These are phyloP conservation scores for Struthidea cinerea DNA, from an alignment of 2,113 vertebrate species.

Conservation along the genomic window DNA sequence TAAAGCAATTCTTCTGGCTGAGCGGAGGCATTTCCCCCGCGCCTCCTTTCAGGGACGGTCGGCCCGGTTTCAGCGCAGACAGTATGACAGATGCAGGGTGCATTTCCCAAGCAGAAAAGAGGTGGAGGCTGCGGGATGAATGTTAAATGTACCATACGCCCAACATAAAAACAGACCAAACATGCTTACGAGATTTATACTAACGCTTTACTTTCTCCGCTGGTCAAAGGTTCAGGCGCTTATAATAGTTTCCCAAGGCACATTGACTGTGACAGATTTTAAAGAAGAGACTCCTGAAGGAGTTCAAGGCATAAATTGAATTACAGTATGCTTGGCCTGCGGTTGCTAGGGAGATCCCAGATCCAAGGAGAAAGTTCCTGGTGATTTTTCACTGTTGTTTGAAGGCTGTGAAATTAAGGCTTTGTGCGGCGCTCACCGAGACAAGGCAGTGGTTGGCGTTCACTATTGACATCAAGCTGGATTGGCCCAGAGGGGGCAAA, in stretches of 20 bases:
- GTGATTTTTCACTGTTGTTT: slow-evolving; percentile 63
- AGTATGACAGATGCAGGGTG: slow-evolving; percentile 65
- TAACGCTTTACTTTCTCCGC: slow-evolving; percentile 51
- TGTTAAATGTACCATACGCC: slow-evolving; percentile 65
- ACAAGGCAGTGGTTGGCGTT: slow-evolving; percentile 51
- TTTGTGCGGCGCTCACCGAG: slow-evolving; percentile 24
- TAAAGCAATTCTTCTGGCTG: slow-evolving; percentile 71
- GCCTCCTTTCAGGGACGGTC: slow-evolving; percentile 24
- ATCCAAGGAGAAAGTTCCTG: slow-evolving; percentile 57
- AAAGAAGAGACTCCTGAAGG: slow-evolving; percentile 64
- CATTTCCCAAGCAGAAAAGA: slow-evolving; percentile 61
- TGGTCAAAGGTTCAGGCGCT: slow-evolving; percentile 67
- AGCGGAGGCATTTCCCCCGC: slow-evolving; percentile 62
- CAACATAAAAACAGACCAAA: slow-evolving; percentile 58
- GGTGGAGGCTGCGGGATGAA: slow-evolving; percentile 53
- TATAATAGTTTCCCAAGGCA: slow-evolving; percentile 69
- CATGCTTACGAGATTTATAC: slow-evolving; percentile 68
- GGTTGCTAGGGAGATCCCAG: slow-evolving; percentile 69
- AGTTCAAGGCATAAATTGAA: slow-evolving; percentile 73
- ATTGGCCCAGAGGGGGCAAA: slow-evolving; percentile 50
- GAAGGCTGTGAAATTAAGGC: slow-evolving; percentile 66
- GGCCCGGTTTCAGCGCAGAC: slow-evolving; percentile 36
- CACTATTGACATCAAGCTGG: slow-evolving; percentile 35
- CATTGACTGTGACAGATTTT: slow-evolving; percentile 66
- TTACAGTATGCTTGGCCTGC: slow-evolving; percentile 67